Conservation (phyloP, 2,113 vertebrate genomes). For the Paraplagusia blochii region DNA sequence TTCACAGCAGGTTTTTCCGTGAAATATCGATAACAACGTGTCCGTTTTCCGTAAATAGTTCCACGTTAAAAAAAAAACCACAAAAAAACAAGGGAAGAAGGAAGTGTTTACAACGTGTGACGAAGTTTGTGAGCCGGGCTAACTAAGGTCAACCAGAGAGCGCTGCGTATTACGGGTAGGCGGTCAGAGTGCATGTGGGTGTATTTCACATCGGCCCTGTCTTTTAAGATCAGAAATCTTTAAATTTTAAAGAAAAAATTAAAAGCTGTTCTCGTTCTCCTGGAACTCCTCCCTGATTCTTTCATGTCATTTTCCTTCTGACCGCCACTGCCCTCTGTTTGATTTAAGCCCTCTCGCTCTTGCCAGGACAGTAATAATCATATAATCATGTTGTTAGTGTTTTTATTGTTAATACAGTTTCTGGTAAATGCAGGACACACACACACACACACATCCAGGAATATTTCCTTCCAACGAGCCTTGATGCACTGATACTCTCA, state of each 20-base stretch:
- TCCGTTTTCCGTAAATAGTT: neutral
- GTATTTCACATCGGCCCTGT: slow-evolving; percentile 18
- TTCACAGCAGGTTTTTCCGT: neutral
- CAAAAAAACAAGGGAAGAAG: neutral
- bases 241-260: slow-evolving; percentile 33
- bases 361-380: slow-evolving; percentile 55
- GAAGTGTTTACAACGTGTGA: slow-evolving; percentile 1
- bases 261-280: slow-evolving; percentile 22
- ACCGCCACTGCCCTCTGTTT: slow-evolving; percentile 53
- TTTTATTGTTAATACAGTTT: slow-evolving; percentile 58
- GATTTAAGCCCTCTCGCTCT: slow-evolving; percentile 24
- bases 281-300: slow-evolving; percentile 48
- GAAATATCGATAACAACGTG: slow-evolving; percentile 4
- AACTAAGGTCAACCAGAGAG: slow-evolving; percentile 2
- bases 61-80: neutral
- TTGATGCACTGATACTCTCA: slow-evolving; percentile 1
- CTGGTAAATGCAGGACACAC: slow-evolving; percentile 54
- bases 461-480: slow-evolving; percentile 8
- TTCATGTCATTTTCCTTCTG: slow-evolving; percentile 53
- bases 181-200: slow-evolving; percentile 11
- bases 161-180: neutral
- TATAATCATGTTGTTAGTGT: slow-evolving; percentile 55
- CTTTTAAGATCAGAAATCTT: slow-evolving; percentile 43
- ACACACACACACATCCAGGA: slow-evolving; percentile 13
- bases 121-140: slow-evolving; percentile 9